Evolutionary conservation across 2,888 invertebrate genomes (phyloP).

Genomic region (Plagodis pulveraria): DNA sequence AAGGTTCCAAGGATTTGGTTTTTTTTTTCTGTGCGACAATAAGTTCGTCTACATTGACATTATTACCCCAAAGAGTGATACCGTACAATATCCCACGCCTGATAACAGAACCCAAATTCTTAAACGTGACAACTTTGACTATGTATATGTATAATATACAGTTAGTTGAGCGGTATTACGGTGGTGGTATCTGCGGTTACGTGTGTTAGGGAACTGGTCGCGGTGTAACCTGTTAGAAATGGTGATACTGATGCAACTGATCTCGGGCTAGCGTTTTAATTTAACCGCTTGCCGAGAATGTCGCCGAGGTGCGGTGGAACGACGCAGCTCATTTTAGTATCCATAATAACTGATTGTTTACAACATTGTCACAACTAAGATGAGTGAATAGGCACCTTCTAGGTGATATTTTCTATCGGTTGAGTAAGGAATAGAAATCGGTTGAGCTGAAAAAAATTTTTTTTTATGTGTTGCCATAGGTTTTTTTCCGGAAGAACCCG

Average conservation of each 20-base stretch:
- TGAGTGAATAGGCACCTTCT: neutral
- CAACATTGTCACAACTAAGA: neutral
- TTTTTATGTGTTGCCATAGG: no score
- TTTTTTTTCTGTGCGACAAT: no score
- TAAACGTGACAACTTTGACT: conserved; percentile 8
- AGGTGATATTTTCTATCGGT: no score
- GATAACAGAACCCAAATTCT: neutral
- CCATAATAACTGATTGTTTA: neutral
- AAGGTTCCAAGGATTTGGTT: no score
- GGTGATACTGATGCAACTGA: conserved; percentile 41
- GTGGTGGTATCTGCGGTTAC: conserved; percentile 39
- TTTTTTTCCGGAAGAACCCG: no score
- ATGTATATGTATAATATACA: conserved; percentile 37
- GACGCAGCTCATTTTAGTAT: conserved; percentile 12
- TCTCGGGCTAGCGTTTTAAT: conserved; percentile 31
- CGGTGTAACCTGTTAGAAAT: conserved; percentile 66
- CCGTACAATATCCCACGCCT: no score
- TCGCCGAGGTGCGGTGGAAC: conserved; percentile 19
- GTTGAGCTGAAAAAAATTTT: no score
- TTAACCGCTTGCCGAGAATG: conserved; percentile 17
- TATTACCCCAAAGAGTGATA: no score
- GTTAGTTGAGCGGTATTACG: conserved; percentile 48
- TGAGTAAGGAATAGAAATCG: no score
- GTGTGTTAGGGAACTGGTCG: conserved; percentile 56
- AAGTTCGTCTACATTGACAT: no score